Conservation (phyloP, 2,888 invertebrate genomes). For the Leucoptera coffeella region DNA sequence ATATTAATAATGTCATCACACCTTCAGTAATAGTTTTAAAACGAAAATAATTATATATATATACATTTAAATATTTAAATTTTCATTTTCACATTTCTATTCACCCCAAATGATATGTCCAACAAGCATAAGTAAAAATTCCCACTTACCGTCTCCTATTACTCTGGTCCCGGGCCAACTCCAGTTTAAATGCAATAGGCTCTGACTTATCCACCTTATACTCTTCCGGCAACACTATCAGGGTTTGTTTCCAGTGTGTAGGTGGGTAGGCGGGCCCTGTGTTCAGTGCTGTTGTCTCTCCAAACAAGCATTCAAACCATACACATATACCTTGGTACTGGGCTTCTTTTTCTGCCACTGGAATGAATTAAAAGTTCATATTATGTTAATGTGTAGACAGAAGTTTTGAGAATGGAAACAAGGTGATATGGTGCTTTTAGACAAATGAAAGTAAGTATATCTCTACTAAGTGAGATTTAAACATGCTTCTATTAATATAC, state of each 20-base stretch:
- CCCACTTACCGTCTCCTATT: slow-evolving; percentile 39
- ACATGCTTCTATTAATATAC: too few species aligned
- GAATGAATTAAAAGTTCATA: too few species aligned
- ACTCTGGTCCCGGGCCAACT: slow-evolving; percentile 43
- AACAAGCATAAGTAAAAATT: slow-evolving; percentile 2
- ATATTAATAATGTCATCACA: too few species aligned
- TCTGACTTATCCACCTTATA: slow-evolving; percentile 50
- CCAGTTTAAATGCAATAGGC: slow-evolving; percentile 64
- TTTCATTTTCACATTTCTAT: too few species aligned
- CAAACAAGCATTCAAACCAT: slow-evolving; percentile 75
- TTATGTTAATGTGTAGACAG: too few species aligned
- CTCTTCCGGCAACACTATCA: slow-evolving; percentile 69
- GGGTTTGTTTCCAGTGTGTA: slow-evolving; percentile 94
- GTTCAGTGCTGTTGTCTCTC: slow-evolving; percentile 55
- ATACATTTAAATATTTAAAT: too few species aligned
- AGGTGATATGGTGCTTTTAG: too few species aligned
- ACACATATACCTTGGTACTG: slow-evolving; percentile 68
- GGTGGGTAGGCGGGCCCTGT: slow-evolving; percentile 66
- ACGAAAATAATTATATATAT: too few species aligned
- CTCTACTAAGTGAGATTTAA: too few species aligned
- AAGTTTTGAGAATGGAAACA: too few species aligned
- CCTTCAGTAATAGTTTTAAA: too few species aligned
- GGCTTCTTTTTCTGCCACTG: slow-evolving; percentile 52
- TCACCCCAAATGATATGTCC: not conserved
- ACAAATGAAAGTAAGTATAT: too few species aligned